Percentiles rank a stretch among this genome's conserved stretches.
Conservation (phyloP, 2,113 vertebrate genomes). For the Orcinus orca region DNA sequence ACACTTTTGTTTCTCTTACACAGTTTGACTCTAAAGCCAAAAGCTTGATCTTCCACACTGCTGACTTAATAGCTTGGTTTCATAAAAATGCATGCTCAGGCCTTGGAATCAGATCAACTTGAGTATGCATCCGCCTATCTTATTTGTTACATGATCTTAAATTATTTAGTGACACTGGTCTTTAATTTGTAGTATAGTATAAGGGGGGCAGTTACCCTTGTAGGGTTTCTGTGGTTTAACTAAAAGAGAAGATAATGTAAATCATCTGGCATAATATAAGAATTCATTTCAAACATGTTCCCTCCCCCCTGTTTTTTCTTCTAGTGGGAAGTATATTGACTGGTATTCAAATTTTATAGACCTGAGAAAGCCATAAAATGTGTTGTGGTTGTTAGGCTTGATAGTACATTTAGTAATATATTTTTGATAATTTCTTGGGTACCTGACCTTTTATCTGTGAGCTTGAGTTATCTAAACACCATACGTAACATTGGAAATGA, state of each 20-base stretch:
- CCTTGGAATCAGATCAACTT: not conserved
- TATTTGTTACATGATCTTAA: slow-evolving; percentile 5
- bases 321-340: not conserved
- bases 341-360: not conserved
- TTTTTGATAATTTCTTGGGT: not conserved
- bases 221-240: not conserved
- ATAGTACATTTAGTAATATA: not conserved
- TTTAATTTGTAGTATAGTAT: not conserved
- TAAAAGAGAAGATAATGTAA: not conserved
- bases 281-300: not conserved
- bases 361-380: not conserved
- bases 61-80: not conserved
- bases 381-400: not conserved
- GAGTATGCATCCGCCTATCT: not conserved
- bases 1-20: not conserved
- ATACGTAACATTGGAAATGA: not conserved
- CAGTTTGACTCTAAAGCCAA: not conserved
- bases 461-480: not conserved
- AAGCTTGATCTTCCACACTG: not conserved
- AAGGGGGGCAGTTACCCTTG: not conserved
- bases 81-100: not conserved
- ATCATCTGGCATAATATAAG: not conserved
- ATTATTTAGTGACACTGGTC: not conserved
- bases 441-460: not conserved
- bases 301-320: not conserved